Percentiles rank a stretch among this genome's conserved stretches.
phyloP scores from a whole-genome alignment of 2,797 vertebrate species.

The Catostomus latipinnis region DNA sequence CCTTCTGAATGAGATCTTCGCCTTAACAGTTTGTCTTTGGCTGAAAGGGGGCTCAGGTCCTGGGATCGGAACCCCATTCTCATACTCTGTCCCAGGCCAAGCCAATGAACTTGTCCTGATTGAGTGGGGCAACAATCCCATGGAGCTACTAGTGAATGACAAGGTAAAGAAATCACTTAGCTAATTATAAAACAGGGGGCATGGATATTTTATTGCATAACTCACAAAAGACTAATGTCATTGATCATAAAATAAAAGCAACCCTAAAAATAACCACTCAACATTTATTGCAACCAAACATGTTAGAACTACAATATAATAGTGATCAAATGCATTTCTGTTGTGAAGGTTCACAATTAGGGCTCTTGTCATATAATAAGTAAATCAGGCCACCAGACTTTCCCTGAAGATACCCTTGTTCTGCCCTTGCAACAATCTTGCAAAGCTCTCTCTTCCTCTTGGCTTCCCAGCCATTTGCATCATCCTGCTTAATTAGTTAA shows the following conservation, averaged over 20 bases:
- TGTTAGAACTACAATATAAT: neutral
- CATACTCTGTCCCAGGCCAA: slow-evolving; percentile 84
- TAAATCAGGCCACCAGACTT: neutral
- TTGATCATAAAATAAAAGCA: neutral
- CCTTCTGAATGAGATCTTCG: slow-evolving; percentile 82
- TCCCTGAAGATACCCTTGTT: slow-evolving; percentile 7
- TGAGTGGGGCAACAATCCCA: slow-evolving; percentile 85
- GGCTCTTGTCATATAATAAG: neutral
- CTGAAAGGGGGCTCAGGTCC: slow-evolving; percentile 78
- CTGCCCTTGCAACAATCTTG: slow-evolving; percentile 13
- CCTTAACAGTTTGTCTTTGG: slow-evolving; percentile 84
- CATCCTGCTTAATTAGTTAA: slow-evolving; percentile 38
- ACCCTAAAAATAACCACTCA: neutral
- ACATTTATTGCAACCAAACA: too few species aligned
- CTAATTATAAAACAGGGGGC: neutral
- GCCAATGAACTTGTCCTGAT: slow-evolving; percentile 87
- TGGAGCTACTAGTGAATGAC: slow-evolving; percentile 85
- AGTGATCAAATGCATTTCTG: neutral
- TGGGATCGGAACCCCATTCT: slow-evolving; percentile 85
- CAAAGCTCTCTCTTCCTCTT: slow-evolving; percentile 28
- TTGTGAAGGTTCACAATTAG: neutral
- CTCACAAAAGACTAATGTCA: neutral
- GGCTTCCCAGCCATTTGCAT: slow-evolving; percentile 10
- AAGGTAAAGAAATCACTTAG: slow-evolving; percentile 70
- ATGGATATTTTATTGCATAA: neutral